phyloP scores from a whole-genome alignment of 2,888 invertebrate genomes.

The Mesorhabditis spiculigera region DNA sequence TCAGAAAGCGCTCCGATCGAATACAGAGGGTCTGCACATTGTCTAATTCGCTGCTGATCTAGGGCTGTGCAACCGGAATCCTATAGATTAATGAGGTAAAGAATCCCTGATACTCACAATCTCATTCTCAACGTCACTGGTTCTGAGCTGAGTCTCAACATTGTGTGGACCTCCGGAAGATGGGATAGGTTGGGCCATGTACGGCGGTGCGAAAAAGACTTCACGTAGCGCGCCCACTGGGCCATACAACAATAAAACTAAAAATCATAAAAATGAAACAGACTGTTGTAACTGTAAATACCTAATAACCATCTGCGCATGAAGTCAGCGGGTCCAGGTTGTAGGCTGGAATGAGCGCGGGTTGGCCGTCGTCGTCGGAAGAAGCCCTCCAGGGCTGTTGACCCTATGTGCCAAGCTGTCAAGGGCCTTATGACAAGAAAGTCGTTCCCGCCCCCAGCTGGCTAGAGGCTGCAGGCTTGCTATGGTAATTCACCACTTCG shows the following conservation, averaged over 20 bases:
- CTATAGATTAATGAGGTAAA: not conserved
- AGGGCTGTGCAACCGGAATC: not conserved
- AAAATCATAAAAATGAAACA: not conserved
- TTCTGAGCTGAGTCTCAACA: not conserved
- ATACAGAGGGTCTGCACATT: constrained; percentile 43
- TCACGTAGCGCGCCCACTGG: not conserved
- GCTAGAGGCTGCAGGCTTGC: too few species aligned
- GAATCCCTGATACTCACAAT: not conserved
- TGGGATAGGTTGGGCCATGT: not conserved
- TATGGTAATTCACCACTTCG: too few species aligned
- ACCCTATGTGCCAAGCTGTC: too few species aligned
- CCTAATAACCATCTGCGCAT: too few species aligned
- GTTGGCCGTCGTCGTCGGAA: too few species aligned
- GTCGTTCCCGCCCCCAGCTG: too few species aligned
- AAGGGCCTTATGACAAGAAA: too few species aligned
- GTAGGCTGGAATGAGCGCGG: too few species aligned
- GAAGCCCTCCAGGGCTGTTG: too few species aligned
- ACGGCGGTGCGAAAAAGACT: constrained; percentile 1
- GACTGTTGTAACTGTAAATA: too few species aligned
- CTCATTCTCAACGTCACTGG: not conserved
- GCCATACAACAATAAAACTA: not conserved
- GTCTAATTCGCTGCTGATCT: constrained; percentile 28
- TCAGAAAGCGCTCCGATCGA: constrained; percentile 35
- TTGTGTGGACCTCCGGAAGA: not conserved
- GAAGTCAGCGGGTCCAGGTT: too few species aligned